A percentile compares a stretch with the other conserved stretches of the same genome.
Evolutionary conservation across 2,113 vertebrate species (phyloP).

Genomic region (Sisor rabdophorus): DNA sequence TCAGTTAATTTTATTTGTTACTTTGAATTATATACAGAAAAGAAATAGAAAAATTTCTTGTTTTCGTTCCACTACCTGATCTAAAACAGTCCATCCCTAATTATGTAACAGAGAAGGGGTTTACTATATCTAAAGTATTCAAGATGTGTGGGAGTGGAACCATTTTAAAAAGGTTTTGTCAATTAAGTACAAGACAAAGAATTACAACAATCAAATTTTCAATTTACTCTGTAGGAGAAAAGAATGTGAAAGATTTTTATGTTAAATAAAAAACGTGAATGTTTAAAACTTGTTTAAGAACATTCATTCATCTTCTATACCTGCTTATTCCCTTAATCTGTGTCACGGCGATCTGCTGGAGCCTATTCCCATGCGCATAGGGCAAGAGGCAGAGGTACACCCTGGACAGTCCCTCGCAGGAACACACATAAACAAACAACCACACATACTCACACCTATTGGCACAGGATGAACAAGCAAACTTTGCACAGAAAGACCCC

Average conservation of each 20-base stretch:
- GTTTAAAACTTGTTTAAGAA: no score
- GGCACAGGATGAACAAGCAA: no score
- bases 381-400: no score
- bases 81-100: conserved; percentile 38
- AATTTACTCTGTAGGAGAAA: not conserved
- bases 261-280: not conserved
- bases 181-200: conserved; percentile 14
- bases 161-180: conserved; percentile 24
- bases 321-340: no score
- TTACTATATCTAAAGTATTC: conserved; percentile 36
- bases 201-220: conserved; percentile 35
- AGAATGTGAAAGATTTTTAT: not conserved
- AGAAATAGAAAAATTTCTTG: conserved; percentile 21
- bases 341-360: no score
- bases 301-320: no score
- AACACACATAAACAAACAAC: no score
- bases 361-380: no score
- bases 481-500: no score
- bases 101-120: conserved; percentile 34
- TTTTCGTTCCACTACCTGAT: conserved; percentile 21
- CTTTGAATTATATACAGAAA: conserved; percentile 16
- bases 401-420: no score
- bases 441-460: no score
- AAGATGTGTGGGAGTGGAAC: conserved; percentile 26
- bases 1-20: conserved; percentile 12